A percentile compares a stretch with the other conserved stretches of the same genome.
Evolutionary conservation across 2,888 invertebrate species (phyloP).

Genomic region (Barypeithes pellucidus): DNA sequence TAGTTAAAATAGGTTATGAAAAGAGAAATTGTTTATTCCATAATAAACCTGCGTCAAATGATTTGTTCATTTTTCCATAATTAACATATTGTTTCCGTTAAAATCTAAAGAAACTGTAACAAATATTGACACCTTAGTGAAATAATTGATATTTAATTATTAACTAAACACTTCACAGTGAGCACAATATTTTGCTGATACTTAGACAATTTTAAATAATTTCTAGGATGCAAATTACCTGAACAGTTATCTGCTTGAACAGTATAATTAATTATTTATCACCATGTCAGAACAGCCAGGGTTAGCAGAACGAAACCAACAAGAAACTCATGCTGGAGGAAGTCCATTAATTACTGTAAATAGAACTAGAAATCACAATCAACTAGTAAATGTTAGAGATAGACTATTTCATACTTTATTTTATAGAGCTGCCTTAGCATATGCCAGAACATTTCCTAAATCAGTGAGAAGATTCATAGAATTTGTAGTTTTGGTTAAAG

Average conservation of each 20-base stretch:
- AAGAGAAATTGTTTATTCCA: constrained; percentile 33
- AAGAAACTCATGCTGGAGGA: constrained; percentile 68
- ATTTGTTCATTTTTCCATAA: constrained; percentile 24
- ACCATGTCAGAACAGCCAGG: constrained; percentile 43
- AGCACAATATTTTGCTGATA: not conserved
- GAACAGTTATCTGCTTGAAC: not conserved
- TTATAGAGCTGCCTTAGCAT: constrained; percentile 91
- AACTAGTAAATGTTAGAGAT: constrained; percentile 89
- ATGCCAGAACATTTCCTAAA: constrained; percentile 92
- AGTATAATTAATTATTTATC: not conserved
- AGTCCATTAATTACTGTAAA: constrained; percentile 74
- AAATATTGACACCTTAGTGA: not conserved
- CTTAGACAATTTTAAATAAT: not conserved
- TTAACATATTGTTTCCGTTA: constrained; percentile 31
- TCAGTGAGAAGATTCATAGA: constrained; percentile 88
- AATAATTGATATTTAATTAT: not conserved
- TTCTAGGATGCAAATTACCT: constrained; percentile 28
- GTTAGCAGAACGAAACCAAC: constrained; percentile 59
- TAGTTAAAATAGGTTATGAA: constrained; percentile 26
- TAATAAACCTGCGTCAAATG: constrained; percentile 25
- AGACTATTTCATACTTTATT: constrained; percentile 96
- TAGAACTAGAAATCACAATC: constrained; percentile 75
- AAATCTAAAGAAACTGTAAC: constrained; percentile 3
- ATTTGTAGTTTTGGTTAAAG: constrained; percentile 87
- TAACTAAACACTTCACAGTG: not conserved